Conservation (phyloP, 2,888 invertebrate genomes). For the Leptopterna dolabrata region DNA sequence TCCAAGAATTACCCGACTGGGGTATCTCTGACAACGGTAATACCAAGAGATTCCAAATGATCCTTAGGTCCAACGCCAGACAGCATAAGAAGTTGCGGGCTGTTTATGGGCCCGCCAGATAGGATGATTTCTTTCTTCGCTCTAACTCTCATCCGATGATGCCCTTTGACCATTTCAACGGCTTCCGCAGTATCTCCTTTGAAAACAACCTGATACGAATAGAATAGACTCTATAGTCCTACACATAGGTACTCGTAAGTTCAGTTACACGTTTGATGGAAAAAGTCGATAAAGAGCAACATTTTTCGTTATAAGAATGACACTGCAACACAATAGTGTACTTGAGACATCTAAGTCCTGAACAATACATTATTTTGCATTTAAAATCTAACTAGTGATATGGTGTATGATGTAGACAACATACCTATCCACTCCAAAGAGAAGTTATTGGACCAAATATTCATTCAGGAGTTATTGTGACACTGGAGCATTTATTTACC, state of each 20-base stretch:
- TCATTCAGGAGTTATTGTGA: too few relatives aligned
- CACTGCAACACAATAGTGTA: too few relatives aligned
- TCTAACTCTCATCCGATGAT: background rate
- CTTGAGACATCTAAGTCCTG: too few relatives aligned
- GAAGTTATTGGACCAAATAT: too few relatives aligned
- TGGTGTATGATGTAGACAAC: too few relatives aligned
- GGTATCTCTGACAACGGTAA: slow-evolving; percentile 80
- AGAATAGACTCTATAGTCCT: too few relatives aligned
- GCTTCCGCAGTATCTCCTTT: background rate
- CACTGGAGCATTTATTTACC: too few relatives aligned
- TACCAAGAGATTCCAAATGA: slow-evolving; percentile 77
- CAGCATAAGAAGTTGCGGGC: slow-evolving; percentile 90
- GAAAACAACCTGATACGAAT: background rate
- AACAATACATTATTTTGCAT: too few relatives aligned
- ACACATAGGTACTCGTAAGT: too few relatives aligned
- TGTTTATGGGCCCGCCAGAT: slow-evolving; percentile 91
- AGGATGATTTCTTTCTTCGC: slow-evolving; percentile 73
- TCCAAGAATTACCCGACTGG: slow-evolving; percentile 72
- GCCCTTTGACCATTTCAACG: background rate
- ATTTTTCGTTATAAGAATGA: background rate
- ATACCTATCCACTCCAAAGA: too few relatives aligned
- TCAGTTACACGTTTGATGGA: background rate
- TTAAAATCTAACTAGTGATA: too few relatives aligned
- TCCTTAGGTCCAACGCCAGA: slow-evolving; percentile 84
- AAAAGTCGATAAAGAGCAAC: background rate